Conservation (phyloP, 2,113 vertebrate genomes). For the Nettapus auritus region DNA sequence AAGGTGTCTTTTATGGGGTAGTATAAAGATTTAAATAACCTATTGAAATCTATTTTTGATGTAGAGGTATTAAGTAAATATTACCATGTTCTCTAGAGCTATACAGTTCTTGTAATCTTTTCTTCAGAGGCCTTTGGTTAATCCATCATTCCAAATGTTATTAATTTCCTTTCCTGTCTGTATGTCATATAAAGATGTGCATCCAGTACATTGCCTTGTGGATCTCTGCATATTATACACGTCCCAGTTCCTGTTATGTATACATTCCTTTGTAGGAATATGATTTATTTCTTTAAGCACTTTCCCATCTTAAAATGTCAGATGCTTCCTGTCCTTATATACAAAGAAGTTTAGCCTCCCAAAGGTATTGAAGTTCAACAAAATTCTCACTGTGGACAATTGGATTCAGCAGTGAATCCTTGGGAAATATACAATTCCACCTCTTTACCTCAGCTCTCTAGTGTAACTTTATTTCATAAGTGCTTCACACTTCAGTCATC, state of each 20-base stretch:
- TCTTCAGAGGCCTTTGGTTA: conserved; percentile 23
- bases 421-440: background rate
- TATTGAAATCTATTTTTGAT: background rate
- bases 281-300: conserved; percentile 63
- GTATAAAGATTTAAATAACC: background rate
- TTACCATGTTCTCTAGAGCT: background rate
- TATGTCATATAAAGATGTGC: conserved; percentile 36
- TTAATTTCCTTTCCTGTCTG: conserved; percentile 45
- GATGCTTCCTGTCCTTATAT: conserved; percentile 72
- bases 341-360: conserved; percentile 65
- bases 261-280: conserved; percentile 63
- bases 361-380: conserved; percentile 50
- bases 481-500: background rate
- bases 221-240: conserved; percentile 34
- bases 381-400: conserved; percentile 14
- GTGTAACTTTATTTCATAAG: conserved; percentile 7
- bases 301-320: conserved; percentile 70
- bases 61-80: background rate
- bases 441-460: background rate
- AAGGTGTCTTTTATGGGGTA: background rate
- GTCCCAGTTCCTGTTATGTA: conserved; percentile 56
- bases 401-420: background rate
- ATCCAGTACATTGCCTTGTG: conserved; percentile 36
- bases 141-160: conserved; percentile 44
- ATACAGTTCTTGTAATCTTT: conserved; percentile 15